Conservation (phyloP, 2,797 vertebrate species). For the Limnodromus scolopaceus region DNA sequence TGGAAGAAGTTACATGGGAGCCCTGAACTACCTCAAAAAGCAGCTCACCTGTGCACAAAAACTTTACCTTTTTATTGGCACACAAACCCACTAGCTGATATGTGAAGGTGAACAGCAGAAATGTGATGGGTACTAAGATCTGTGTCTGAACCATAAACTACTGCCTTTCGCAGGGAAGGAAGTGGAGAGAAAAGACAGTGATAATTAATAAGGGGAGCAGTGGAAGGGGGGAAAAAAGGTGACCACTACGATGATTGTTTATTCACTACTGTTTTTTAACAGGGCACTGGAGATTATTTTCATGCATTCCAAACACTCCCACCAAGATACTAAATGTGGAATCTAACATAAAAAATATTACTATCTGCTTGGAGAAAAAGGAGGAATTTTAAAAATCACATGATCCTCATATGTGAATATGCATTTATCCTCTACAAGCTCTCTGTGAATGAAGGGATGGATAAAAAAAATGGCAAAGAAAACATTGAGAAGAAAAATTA, state of each 20-base stretch:
- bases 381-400: neutral
- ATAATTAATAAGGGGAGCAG: neutral
- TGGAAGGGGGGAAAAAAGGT: neutral
- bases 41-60: neutral
- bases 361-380: neutral
- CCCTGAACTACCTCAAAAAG: constrained; percentile 8
- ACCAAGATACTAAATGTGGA: neutral
- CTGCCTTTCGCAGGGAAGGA: neutral
- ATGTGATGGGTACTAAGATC: neutral
- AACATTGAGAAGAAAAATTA: neutral
- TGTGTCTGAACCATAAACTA: neutral
- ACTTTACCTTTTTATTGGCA: neutral
- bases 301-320: neutral
- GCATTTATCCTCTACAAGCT: neutral
- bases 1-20: neutral
- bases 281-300: neutral
- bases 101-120: neutral
- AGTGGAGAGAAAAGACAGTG: neutral
- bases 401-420: neutral
- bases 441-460: neutral
- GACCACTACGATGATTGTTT: neutral
- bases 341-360: neutral
- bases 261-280: neutral
- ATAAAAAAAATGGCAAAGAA: neutral
- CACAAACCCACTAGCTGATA: neutral